phyloP scores from a whole-genome alignment of 1,140 invertebrate genomes.

The Microplitis demolitor region DNA sequence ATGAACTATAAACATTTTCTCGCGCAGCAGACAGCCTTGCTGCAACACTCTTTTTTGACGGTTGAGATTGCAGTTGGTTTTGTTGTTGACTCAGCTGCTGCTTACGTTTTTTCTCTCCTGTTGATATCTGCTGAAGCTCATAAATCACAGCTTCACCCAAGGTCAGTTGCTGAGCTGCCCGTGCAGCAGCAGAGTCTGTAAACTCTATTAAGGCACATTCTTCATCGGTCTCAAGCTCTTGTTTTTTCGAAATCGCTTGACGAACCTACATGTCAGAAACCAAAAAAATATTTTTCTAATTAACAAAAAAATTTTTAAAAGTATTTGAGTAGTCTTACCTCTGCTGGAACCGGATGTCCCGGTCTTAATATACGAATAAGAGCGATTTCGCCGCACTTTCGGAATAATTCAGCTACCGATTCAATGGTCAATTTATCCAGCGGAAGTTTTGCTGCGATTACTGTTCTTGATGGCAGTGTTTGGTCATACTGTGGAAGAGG shows the following conservation, averaged over 20 bases:
- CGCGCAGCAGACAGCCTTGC: conserved; percentile 33
- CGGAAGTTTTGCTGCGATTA: conserved; percentile 85
- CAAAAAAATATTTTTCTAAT: conserved; percentile 1
- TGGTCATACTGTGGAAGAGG: conserved; percentile 89
- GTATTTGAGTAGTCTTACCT: conserved; percentile 58
- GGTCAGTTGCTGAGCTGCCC: conserved; percentile 73
- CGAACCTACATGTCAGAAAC: conserved; percentile 62
- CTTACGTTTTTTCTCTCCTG: conserved; percentile 52
- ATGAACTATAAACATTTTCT: conserved; percentile 58
- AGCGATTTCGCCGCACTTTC: conserved; percentile 85
- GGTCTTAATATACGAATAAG: conserved; percentile 83
- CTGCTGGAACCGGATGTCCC: conserved; percentile 84
- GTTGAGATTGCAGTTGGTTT: conserved; percentile 17
- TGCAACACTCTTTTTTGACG: conserved; percentile 50
- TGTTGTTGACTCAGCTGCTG: conserved; percentile 36
- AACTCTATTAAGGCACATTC: conserved; percentile 91
- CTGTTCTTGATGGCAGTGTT: conserved; percentile 86
- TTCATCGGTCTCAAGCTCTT: conserved; percentile 76
- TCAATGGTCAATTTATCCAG: conserved; percentile 84
- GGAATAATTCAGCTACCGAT: conserved; percentile 85
- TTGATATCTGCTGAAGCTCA: conserved; percentile 60
- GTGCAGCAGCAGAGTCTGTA: conserved; percentile 81
- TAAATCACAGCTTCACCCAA: conserved; percentile 51
- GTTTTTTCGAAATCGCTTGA: conserved; percentile 87
- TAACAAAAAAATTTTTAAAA: neutral